These are phyloP conservation scores for Vipera ursinii DNA, from an alignment of 2,797 vertebrate genomes.

Conservation along the genomic window DNA sequence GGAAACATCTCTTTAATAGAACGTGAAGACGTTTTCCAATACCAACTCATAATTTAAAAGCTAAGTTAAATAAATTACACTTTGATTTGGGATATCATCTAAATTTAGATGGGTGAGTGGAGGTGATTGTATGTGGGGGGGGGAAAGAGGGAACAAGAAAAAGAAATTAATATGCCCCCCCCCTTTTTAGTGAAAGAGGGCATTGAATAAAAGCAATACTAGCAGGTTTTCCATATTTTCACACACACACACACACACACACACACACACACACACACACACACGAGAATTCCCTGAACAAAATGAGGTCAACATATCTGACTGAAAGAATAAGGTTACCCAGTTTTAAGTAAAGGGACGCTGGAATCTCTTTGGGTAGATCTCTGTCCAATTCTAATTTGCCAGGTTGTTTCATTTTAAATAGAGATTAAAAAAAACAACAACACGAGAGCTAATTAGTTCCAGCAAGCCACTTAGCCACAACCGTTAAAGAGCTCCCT, in stretches of 20 bases:
- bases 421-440: constrained; percentile 44
- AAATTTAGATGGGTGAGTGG: not conserved
- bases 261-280: too few species aligned
- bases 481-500: constrained; percentile 53
- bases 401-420: constrained; percentile 61
- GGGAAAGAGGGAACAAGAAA: not conserved
- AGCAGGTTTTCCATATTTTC: not conserved
- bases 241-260: not conserved
- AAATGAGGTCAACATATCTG: constrained; percentile 22
- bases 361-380: constrained; percentile 45
- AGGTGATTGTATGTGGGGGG: too few species aligned
- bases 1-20: not conserved
- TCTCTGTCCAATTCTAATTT: constrained; percentile 48
- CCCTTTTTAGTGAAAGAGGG: not conserved
- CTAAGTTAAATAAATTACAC: too few species aligned
- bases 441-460: constrained; percentile 53
- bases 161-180: too few species aligned
- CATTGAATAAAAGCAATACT: not conserved
- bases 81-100: not conserved
- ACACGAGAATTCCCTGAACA: constrained; percentile 14
- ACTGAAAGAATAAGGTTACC: constrained; percentile 28
- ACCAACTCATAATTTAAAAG: too few species aligned
- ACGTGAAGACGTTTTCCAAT: too few species aligned
- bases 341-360: constrained; percentile 7
- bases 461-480: constrained; percentile 44